Percentiles rank a stretch among this genome's conserved stretches.
Evolutionary conservation across 2,113 vertebrate genomes (phyloP).

Genomic region (Alethe castanea): DNA sequence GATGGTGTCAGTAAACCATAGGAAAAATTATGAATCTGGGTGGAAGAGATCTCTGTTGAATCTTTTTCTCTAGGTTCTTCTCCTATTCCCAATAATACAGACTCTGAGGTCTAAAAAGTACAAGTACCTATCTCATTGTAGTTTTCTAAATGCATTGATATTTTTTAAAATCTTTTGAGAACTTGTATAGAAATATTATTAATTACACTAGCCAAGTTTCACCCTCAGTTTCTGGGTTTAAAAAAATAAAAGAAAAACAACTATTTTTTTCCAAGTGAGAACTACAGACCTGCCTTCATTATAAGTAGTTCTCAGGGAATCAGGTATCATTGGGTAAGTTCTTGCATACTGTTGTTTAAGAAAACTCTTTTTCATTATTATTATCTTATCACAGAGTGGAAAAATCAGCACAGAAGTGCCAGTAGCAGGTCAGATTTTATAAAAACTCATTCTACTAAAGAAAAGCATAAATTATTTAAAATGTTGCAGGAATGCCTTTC

Average conservation of each 20-base stretch:
- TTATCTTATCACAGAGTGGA: background rate
- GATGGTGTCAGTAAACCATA: background rate
- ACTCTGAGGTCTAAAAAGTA: background rate
- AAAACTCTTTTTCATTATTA: background rate
- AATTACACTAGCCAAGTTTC: background rate
- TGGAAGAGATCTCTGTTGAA: background rate
- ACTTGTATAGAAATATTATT: background rate
- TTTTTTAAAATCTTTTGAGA: background rate
- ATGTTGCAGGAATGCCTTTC: background rate
- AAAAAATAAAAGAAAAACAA: background rate
- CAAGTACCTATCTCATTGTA: background rate
- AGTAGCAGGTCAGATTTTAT: background rate
- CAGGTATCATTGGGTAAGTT: background rate
- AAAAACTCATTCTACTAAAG: background rate
- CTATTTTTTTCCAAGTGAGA: background rate
- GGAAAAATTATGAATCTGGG: background rate
- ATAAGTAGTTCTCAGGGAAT: background rate
- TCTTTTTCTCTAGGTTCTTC: background rate
- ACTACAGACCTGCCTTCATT: background rate
- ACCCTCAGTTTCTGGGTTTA: background rate
- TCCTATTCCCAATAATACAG: background rate
- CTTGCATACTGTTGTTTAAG: background rate
- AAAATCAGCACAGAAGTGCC: background rate
- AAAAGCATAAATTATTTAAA: constrained; percentile 4
- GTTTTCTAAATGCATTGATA: background rate